Evolutionary conservation across 1,140 invertebrate species (phyloP), one percentile per base, ranked within the genome.

Genomic region (Reticulitermes speratus): DNA sequence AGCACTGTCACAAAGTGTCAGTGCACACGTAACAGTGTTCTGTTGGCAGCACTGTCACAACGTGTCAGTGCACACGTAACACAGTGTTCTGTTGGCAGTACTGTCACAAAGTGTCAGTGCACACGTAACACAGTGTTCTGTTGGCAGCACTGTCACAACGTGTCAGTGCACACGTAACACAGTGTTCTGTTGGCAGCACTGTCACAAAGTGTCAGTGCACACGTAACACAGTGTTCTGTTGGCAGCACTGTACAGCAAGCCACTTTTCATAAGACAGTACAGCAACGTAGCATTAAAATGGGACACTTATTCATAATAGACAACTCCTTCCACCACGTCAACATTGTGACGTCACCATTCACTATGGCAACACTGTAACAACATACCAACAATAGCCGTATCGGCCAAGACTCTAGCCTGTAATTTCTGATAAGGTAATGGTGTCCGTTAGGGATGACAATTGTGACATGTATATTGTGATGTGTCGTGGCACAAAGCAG

Each of bases 371-470:
- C 65, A 6, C 65, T 52, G 65, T 30, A n/a, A n/a, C 65, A 69
- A 69, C 65, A 69, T 12, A n/a, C 25, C 65, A n/a, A 69, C 65
- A 69, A 69, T 69, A 69, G 65, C 16, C 3, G 23, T n/a, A 69
- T n/a, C 65, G 65, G 65, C 65, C 23, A 69, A 30, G 16, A 7
- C 65, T 25, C 25, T 52, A 14, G 5, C n/a, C 65, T 69, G 65
- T 69, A 69, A 69, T 69, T 69, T 69, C 65, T 69, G 65, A 69
- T 69, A 69, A 69, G 65, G 19, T 69, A 69, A 69, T 69, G 65
- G n/a, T 12, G 12, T 25, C 3, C 12, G 65, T n/a, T 69, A n/a
- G 65, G 65, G 65, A 69, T 69, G 65, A 69, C 65, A 69, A 69
- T 69, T 30, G 3, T 69, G 65, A 69, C 65, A 69, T n/a, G 65